Conservation (phyloP, 2,797 vertebrate species). For the Pseudochromis fuscus region DNA sequence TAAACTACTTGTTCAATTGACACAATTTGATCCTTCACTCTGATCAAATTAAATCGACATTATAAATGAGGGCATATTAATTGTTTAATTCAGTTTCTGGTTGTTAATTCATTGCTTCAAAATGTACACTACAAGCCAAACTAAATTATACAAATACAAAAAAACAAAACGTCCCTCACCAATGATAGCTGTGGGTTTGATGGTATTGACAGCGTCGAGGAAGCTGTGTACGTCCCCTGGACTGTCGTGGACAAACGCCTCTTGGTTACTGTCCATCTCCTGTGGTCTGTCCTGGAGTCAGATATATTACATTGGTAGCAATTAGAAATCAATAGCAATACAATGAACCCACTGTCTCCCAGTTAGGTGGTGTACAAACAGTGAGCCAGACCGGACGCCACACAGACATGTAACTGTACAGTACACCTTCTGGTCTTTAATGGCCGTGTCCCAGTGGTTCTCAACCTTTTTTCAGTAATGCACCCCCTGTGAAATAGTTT, state of each 20-base stretch:
- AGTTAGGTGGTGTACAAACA: slow-evolving; percentile 2
- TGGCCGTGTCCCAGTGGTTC: background rate
- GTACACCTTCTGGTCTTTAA: slow-evolving; percentile 4
- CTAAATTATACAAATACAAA: background rate
- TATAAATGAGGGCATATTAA: background rate
- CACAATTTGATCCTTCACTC: too few species aligned
- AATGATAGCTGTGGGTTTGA: slow-evolving; percentile 93
- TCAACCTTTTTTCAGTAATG: too few species aligned
- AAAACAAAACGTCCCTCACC: slow-evolving; percentile 79
- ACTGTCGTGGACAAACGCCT: slow-evolving; percentile 88
- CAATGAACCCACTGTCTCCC: background rate
- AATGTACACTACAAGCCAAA: background rate
- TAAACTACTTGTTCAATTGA: too few species aligned
- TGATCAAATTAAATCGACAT: background rate
- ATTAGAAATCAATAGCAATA: slow-evolving; percentile 17
- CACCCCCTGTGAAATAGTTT: too few species aligned
- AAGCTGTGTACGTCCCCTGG: slow-evolving; percentile 88
- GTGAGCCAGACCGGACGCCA: slow-evolving; percentile 47
- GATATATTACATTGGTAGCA: slow-evolving; percentile 1
- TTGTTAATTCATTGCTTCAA: background rate
- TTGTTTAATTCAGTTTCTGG: background rate
- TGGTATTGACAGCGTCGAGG: slow-evolving; percentile 92
- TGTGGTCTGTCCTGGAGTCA: slow-evolving; percentile 85
- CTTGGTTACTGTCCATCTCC: slow-evolving; percentile 89
- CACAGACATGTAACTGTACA: slow-evolving; percentile 30